These are phyloP conservation scores for Gari tellinella DNA, from an alignment of 2,888 invertebrate genomes.

Conservation along the genomic window DNA sequence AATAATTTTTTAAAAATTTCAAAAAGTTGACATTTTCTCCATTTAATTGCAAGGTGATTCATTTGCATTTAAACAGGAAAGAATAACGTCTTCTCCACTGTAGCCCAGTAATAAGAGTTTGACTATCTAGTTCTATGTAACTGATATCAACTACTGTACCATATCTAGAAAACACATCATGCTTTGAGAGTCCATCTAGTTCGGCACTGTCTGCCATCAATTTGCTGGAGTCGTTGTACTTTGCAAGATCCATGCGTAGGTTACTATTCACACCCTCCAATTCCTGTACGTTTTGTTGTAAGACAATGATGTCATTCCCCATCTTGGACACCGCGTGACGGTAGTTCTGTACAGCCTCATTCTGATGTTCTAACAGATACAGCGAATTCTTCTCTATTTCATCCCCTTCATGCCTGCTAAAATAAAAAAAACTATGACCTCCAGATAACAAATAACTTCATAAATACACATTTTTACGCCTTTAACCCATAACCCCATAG, in stretches of 20 bases:
- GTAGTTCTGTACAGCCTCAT: constrained; percentile 80
- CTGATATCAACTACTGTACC: constrained; percentile 61
- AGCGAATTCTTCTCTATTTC: constrained; percentile 69
- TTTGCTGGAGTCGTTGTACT: constrained; percentile 78
- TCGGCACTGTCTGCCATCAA: constrained; percentile 80
- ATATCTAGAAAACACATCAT: constrained; percentile 81
- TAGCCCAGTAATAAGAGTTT: too few species aligned
- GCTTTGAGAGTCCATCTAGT: constrained; percentile 78
- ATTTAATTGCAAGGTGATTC: too few species aligned
- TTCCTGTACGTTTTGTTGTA: constrained; percentile 72
- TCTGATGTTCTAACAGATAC: constrained; percentile 79
- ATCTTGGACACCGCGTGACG: constrained; percentile 80
- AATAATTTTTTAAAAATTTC: too few species aligned
- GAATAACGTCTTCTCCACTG: too few species aligned
- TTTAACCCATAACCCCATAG: too few species aligned
- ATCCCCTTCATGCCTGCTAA: constrained; percentile 41
- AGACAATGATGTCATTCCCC: constrained; percentile 81
- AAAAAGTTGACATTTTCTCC: too few species aligned
- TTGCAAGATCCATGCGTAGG: constrained; percentile 72
- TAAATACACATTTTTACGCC: too few species aligned
- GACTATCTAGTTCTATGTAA: too few species aligned
- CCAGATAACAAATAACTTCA: too few species aligned
- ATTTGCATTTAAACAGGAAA: too few species aligned
- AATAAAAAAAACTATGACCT: too few species aligned
- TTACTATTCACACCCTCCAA: constrained; percentile 78